phyloP scores from a whole-genome alignment of 2,113 vertebrate species.

The Pomatostomus ruficeps region DNA sequence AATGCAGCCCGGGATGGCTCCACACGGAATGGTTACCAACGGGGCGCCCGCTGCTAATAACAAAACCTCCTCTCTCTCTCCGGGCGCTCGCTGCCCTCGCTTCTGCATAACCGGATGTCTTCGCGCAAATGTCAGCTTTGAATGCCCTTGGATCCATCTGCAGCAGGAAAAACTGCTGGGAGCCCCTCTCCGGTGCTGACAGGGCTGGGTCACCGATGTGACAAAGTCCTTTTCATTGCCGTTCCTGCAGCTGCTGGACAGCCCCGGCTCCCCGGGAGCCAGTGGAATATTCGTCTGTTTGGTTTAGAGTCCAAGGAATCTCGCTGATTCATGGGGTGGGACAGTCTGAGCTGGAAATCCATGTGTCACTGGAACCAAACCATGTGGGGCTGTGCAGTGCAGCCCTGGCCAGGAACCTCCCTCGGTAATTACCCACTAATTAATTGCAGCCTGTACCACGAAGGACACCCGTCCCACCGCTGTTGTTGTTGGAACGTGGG shows the following conservation, averaged over 20 bases:
- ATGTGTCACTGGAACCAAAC: not conserved
- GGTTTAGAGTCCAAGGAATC: not conserved
- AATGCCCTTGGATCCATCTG: not conserved
- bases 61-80: not conserved
- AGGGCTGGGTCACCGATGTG: not conserved
- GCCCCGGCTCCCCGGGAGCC: not conserved
- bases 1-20: not conserved
- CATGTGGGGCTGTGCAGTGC: not conserved
- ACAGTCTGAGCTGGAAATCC: not conserved
- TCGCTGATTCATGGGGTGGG: constrained; percentile 38
- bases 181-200: not conserved
- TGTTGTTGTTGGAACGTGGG: not conserved
- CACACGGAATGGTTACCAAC: not conserved
- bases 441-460: not conserved
- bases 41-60: not conserved
- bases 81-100: not conserved
- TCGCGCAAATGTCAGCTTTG: constrained; percentile 6
- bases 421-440: not conserved
- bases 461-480: not conserved
- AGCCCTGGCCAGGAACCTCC: not conserved
- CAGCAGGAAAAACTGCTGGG: constrained; percentile 28
- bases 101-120: constrained; percentile 16
- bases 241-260: not conserved
- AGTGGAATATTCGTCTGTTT: not conserved
- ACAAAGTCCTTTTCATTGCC: not conserved